These are phyloP conservation scores for Chironomus striatipennis DNA, from an alignment of 1,140 invertebrate genomes.

Conservation along the genomic window DNA sequence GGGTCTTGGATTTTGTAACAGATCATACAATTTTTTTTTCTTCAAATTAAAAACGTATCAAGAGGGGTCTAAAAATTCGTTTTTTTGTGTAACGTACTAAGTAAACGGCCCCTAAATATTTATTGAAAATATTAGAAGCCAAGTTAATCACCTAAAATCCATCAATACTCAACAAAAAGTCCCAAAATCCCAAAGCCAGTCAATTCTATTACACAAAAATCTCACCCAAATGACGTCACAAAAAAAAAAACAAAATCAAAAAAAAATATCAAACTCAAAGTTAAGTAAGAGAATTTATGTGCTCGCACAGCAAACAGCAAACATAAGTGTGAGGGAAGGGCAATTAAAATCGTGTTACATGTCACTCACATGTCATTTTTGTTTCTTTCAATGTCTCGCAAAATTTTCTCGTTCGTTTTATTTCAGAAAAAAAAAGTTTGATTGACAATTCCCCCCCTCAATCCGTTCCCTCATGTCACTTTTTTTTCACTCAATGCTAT, in stretches of 20 bases:
- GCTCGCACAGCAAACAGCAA: background rate
- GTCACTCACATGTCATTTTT: conserved; percentile 12
- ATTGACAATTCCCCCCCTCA: conserved; percentile 8
- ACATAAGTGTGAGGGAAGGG: background rate
- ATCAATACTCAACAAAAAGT: no score
- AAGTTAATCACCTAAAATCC: no score
- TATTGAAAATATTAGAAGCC: no score
- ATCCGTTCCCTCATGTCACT: background rate
- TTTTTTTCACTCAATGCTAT: background rate
- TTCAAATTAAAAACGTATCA: no score
- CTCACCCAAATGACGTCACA: background rate
- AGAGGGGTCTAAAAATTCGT: no score
- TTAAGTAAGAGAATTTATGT: background rate
- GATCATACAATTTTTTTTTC: no score
- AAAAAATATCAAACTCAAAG: background rate
- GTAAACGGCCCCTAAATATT: no score
- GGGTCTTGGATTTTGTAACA: no score
- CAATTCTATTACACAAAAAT: background rate
- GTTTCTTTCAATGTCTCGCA: background rate
- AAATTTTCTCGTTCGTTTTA: background rate
- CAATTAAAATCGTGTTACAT: conserved; percentile 3
- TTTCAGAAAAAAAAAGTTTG: background rate
- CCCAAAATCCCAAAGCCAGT: background rate
- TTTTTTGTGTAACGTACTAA: no score
- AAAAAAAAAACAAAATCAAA: background rate